Evolutionary conservation across 1,140 invertebrate genomes (phyloP).

Genomic region (Aphelinus certus): DNA sequence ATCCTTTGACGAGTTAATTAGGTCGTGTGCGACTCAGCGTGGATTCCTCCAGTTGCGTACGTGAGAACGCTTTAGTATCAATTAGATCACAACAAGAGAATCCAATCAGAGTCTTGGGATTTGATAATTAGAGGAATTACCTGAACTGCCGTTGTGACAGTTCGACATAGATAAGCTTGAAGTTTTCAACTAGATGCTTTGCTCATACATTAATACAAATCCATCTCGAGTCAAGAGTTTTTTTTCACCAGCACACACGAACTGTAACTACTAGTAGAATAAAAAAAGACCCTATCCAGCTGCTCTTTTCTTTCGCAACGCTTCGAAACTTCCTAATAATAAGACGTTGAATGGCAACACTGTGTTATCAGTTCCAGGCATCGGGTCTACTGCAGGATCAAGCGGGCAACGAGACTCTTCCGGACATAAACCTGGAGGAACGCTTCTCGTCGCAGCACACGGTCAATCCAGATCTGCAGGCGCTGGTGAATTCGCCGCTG

Average conservation of each 20-base stretch:
- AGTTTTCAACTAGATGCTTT: no score
- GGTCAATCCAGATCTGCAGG: slow-evolving; percentile 77
- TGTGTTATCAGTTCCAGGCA: slow-evolving; percentile 65
- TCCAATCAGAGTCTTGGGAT: slow-evolving; percentile 18
- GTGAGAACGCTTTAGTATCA: slow-evolving; percentile 50
- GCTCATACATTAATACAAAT: no score
- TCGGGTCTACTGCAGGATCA: slow-evolving; percentile 70
- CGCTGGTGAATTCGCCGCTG: slow-evolving; percentile 77
- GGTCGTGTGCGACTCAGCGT: slow-evolving; percentile 38
- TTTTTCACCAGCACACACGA: no score
- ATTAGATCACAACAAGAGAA: slow-evolving; percentile 35
- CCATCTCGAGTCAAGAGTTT: no score
- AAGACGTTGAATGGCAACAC: no score
- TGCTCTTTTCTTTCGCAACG: no score
- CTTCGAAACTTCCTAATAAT: no score
- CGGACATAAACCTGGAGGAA: slow-evolving; percentile 76
- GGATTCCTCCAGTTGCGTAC: slow-evolving; percentile 39
- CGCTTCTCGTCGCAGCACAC: slow-evolving; percentile 69
- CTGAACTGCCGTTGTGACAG: slow-evolving; percentile 3
- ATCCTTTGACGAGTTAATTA: slow-evolving; percentile 49
- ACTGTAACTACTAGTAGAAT: no score
- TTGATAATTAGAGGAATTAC: slow-evolving; percentile 42
- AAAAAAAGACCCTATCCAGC: no score
- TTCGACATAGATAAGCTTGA: no score
- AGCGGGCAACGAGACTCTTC: slow-evolving; percentile 69